Evolutionary conservation across 2,888 invertebrate genomes (phyloP).

Genomic region (Latrodectus hesperus): DNA sequence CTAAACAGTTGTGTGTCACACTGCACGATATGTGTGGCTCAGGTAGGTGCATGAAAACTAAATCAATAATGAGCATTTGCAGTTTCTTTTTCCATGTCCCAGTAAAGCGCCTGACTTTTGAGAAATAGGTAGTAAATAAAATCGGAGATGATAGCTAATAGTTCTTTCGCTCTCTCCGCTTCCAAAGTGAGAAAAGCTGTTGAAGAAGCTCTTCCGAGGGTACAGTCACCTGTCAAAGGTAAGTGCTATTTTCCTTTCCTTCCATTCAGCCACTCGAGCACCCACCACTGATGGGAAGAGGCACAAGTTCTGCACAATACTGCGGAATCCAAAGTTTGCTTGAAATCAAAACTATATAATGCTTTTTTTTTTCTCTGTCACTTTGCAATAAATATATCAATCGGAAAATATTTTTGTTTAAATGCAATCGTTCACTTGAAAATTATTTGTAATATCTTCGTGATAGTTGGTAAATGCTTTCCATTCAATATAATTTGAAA

Average conservation of each 20-base stretch:
- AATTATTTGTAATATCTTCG: too few species aligned
- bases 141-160: constrained; percentile 58
- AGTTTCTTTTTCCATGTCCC: constrained; percentile 32
- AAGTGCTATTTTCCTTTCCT: constrained; percentile 20
- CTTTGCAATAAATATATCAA: too few species aligned
- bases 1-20: constrained; percentile 23
- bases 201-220: constrained; percentile 39
- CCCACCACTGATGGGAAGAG: too few species aligned
- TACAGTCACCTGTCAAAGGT: constrained; percentile 49
- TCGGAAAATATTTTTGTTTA: too few species aligned
- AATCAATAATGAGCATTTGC: constrained; percentile 53
- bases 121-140: constrained; percentile 21
- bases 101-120: constrained; percentile 8
- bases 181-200: constrained; percentile 52
- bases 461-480: too few species aligned
- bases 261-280: neutral
- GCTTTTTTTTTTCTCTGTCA: too few species aligned
- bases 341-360: too few species aligned
- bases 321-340: too few species aligned
- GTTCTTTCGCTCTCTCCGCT: constrained; percentile 56
- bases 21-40: constrained; percentile 46
- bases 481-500: too few species aligned
- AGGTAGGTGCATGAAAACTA: constrained; percentile 38
- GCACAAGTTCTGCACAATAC: too few species aligned
- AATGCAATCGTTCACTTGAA: too few species aligned